Evolutionary conservation across 1,140 invertebrate species (phyloP).

Genomic region (Philotrypesis tridentata): DNA sequence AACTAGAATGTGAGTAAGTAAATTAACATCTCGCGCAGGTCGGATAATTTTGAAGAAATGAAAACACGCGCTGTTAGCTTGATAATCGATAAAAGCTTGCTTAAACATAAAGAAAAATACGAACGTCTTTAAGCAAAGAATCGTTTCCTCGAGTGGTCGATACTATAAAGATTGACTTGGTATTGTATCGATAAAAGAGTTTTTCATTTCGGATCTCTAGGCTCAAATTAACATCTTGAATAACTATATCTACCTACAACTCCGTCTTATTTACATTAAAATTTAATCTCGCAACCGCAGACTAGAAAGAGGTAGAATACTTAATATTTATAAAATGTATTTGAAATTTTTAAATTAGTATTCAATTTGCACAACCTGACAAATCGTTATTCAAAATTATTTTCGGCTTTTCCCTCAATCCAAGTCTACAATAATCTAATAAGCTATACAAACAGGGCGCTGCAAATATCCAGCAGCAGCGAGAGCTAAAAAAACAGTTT

Average conservation of each 20-base stretch:
- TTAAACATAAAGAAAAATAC: neutral
- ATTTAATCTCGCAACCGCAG: slow-evolving; percentile 21
- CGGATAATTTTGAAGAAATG: neutral
- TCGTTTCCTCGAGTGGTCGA: neutral
- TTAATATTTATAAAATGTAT: slow-evolving; percentile 31
- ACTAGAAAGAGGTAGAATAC: slow-evolving; percentile 44
- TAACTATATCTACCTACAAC: neutral
- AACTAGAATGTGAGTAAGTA: no score
- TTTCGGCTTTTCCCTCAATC: slow-evolving; percentile 1
- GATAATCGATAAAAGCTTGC: neutral
- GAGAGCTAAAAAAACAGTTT: slow-evolving; percentile 13
- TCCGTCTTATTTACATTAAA: slow-evolving; percentile 41
- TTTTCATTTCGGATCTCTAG: neutral
- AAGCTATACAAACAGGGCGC: slow-evolving; percentile 5
- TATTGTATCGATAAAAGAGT: neutral
- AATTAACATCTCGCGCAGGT: neutral
- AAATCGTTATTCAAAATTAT: neutral
- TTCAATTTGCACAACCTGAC: neutral
- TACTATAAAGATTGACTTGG: neutral
- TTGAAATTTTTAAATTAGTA: slow-evolving; percentile 2
- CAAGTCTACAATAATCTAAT: slow-evolving; percentile 37
- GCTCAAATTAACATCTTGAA: slow-evolving; percentile 19
- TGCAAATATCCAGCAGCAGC: neutral
- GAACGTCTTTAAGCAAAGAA: neutral
- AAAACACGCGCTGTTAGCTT: neutral